Evolutionary conservation across 2,888 invertebrate genomes (phyloP), one percentile per base, ranked within the genome.

Genomic region (Polia nebulosa): DNA sequence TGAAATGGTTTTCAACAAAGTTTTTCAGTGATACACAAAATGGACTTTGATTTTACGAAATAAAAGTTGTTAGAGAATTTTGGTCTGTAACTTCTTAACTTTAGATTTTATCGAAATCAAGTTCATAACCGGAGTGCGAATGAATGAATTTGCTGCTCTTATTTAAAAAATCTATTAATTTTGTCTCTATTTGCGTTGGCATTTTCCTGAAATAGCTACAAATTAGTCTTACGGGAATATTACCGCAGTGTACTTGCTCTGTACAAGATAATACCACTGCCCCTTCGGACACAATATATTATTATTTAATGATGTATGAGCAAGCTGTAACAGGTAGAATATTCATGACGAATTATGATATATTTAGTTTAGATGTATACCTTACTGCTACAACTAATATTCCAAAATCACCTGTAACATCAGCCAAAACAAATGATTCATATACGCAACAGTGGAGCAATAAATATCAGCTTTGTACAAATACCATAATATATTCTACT

Each of bases 281-380:
- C 44, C 45, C 58, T 75, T 39, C 45, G 34, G 69, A 29, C 34
- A 69, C 47, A 58, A 58, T 72, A 70, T 70, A 56, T 61, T 73
- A 47, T 76, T 49, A 74, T 71, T 52, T 56, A 15, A 76, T 49
- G 20, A 76, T 69, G 29, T 69, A 76, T 45, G 58, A 41, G 69
- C 45, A 22, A 57, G 39, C 58, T 53, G 32, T 57, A 67, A 67
- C 57, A 76, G 27, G 51, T 39, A 17, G 76, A 72, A 72, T 72
- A 72, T 72, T 69, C 70, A 72, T 72, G 59, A 76, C 70, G 29
- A 36, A 72, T 72, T 76, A 55, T 25, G 13, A 36, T 39, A 52
- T 25, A 41, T 61, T 60, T 60, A 60, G 60, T 76, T 41, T 20
- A 44, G 44, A 59, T 39, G 29, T 29, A n/a, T 29, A 56, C 27